Evolutionary conservation across 2,888 invertebrate genomes (phyloP).

Genomic region (Byasa hedistus): DNA sequence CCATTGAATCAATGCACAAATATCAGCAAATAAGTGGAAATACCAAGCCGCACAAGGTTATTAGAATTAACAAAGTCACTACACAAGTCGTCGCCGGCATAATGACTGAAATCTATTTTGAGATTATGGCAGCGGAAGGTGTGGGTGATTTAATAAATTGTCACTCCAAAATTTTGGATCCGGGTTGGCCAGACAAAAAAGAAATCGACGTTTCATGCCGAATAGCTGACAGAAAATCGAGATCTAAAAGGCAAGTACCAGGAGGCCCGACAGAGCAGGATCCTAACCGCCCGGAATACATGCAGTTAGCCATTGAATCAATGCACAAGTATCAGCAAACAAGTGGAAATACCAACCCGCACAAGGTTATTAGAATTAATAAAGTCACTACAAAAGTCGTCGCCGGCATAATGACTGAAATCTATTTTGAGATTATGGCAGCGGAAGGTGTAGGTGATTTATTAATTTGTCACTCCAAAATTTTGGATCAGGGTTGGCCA

Average conservation of each 20-base stretch:
- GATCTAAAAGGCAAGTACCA: neutral
- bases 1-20: neutral
- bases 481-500: too few relatives aligned
- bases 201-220: slow-evolving; percentile 41
- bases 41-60: neutral
- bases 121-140: neutral
- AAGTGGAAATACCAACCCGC: too few relatives aligned
- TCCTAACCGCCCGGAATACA: too few relatives aligned
- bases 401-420: too few relatives aligned
- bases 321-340: too few relatives aligned
- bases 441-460: too few relatives aligned
- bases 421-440: too few relatives aligned
- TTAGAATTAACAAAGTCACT: neutral
- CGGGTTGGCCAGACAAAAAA: slow-evolving; percentile 72
- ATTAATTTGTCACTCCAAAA: too few relatives aligned
- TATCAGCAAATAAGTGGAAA: neutral
- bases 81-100: neutral
- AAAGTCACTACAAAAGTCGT: too few relatives aligned
- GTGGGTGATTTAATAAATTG: neutral
- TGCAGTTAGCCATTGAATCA: too few relatives aligned
- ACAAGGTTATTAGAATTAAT: too few relatives aligned
- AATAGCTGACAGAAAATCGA: slow-evolving; percentile 30
- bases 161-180: slow-evolving; percentile 34
- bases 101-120: neutral
- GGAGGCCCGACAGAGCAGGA: slow-evolving; percentile 27